Conservation (phyloP, 2,888 invertebrate genomes). For the Melipona beecheii region DNA sequence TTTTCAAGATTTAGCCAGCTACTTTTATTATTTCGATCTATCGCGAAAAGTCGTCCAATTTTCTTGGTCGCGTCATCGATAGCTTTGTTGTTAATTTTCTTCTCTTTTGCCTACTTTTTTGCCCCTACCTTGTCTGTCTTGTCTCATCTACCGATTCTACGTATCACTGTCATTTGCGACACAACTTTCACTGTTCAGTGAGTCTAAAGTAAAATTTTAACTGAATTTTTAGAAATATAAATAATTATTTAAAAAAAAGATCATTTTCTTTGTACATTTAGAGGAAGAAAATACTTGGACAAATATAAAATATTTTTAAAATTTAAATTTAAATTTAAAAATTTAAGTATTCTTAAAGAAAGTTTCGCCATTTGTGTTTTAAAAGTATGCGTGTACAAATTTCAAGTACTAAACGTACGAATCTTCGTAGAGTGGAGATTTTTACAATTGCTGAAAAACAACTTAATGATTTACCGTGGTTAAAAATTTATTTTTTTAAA, state of each 20-base stretch:
- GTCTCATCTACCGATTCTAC: neutral
- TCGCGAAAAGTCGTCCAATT: neutral
- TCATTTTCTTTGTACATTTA: neutral
- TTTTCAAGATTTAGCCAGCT: neutral
- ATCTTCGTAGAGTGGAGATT: neutral
- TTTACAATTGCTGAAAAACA: neutral
- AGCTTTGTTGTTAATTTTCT: slow-evolving; percentile 10
- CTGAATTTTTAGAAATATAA: neutral
- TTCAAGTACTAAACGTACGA: too few relatives aligned
- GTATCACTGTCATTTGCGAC: neutral
- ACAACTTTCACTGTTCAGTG: neutral
- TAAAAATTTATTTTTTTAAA: neutral
- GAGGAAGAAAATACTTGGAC: neutral
- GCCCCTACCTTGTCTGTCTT: neutral
- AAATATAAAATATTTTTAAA: neutral
- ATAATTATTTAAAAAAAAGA: neutral
- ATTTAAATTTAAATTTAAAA: too few relatives aligned
- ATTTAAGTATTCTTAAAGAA: neutral
- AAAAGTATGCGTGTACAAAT: neutral
- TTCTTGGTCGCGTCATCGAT: neutral
- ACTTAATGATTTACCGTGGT: too few relatives aligned
- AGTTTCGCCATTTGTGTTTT: neutral
- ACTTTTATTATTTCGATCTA: neutral
- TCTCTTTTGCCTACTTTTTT: slow-evolving; percentile 19
- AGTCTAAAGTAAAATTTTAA: neutral